Evolutionary conservation across 2,888 invertebrate species (phyloP), one percentile per base, ranked within the genome.

Genomic region (Tachina fera): DNA sequence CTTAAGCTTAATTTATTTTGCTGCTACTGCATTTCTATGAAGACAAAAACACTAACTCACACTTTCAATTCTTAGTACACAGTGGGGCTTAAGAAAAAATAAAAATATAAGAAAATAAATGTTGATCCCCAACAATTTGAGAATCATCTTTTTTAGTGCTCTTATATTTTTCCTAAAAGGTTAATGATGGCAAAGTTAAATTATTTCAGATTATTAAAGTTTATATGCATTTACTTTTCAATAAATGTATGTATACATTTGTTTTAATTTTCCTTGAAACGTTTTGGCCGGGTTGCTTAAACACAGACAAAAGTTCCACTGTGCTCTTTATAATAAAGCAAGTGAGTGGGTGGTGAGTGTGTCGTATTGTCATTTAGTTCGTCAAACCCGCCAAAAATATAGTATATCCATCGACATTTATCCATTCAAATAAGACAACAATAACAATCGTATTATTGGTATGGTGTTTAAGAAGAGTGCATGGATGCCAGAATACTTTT

Each of bases 1-100:
- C 86, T 79, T 83, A 86, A 86, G 83, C 86, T 86, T 83, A 83
- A 86, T 80, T 76, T 83, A 83, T 83, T 86, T 82, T 72, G 76
- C 86, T 80, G 86, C 86, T 83, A 80, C 86, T 83, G 86, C 83
- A 86, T 79, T 72, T 81, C 65, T 71, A 70, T 72, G 43, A 61
- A 51, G 41, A 43, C 49, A 65, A 68, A 63, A 39, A 75, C 1
- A 19, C 47, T 63, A 22, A 63, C 61, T 3, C 53, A 49, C 39
- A 76, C 68, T 61, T 43, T 47, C 10, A 10, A 67, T 19, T 11
- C 56, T 53, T 5, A n/a, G 9, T 22, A 6, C 53, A 72, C 79
- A 31, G 53, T 71, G 71, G 63, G 31, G 1, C 31, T 75, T 47
- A 13, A 39, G 9, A 0, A 6, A 31, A 49, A 47, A 14, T 5